Evolutionary conservation across 2,113 vertebrate genomes (phyloP).

Genomic region (Colinus virginianus): DNA sequence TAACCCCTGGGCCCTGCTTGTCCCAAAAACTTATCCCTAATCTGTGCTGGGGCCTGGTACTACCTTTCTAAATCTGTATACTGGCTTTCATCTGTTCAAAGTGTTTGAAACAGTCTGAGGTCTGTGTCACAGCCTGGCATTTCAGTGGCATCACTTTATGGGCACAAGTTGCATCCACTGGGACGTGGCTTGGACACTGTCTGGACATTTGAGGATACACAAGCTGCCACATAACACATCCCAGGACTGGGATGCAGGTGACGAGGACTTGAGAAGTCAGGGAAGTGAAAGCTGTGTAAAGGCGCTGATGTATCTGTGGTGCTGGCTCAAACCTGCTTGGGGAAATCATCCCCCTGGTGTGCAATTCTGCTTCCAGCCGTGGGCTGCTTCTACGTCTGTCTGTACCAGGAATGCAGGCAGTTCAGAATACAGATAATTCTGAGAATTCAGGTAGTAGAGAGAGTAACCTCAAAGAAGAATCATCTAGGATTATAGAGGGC

Average conservation of each 20-base stretch:
- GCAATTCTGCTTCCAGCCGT: background rate
- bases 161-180: background rate
- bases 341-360: background rate
- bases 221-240: background rate
- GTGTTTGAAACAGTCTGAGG: background rate
- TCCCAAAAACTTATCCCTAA: background rate
- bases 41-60: rapidly evolving
- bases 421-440: background rate
- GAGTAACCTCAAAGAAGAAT: background rate
- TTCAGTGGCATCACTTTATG: background rate
- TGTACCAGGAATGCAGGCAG: background rate
- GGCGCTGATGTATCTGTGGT: background rate
- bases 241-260: background rate
- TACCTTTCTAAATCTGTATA: background rate
- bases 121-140: background rate
- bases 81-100: background rate
- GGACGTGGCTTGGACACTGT: background rate
- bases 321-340: background rate
- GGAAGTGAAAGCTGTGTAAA: constrained; percentile 2
- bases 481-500: background rate
- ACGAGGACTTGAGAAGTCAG: background rate
- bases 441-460: background rate
- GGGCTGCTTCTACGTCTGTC: background rate
- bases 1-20: rapidly evolving
- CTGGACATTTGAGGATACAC: background rate